Conservation (phyloP, 92 coral and sea anemone species). For the Ricordea florida region DNA sequence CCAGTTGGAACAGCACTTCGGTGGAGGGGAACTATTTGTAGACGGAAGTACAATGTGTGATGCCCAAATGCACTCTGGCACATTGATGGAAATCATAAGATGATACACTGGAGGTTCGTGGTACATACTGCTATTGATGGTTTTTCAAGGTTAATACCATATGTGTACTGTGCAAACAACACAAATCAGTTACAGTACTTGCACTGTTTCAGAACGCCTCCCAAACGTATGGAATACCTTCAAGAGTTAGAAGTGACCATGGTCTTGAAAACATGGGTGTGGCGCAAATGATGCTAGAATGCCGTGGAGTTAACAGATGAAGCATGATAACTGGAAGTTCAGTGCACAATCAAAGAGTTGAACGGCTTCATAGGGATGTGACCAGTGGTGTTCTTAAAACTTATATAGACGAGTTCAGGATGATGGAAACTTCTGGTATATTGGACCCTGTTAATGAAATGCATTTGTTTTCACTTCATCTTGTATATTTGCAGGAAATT, state of each 20-base stretch:
- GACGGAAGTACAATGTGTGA: slow-evolving; percentile 31
- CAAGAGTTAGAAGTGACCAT: slow-evolving; percentile 39
- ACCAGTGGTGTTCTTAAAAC: slow-evolving; percentile 10
- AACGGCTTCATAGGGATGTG: too few relatives aligned
- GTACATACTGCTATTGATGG: slow-evolving; percentile 40
- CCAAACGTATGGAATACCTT: slow-evolving; percentile 38
- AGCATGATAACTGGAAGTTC: too few relatives aligned
- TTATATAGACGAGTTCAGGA: neutral
- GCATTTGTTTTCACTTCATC: slow-evolving; percentile 39
- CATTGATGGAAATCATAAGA: slow-evolving; percentile 48
- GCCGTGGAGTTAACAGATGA: slow-evolving; percentile 23
- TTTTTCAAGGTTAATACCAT: slow-evolving; percentile 35
- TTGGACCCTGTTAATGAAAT: slow-evolving; percentile 30
- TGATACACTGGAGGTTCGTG: slow-evolving; percentile 28
- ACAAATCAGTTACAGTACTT: slow-evolving; percentile 27
- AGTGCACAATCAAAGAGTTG: too few relatives aligned
- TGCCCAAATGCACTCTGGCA: slow-evolving; percentile 32
- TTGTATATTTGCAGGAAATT: slow-evolving; percentile 1
- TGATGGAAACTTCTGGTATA: neutral
- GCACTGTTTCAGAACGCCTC: slow-evolving; percentile 26
- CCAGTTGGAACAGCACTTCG: slow-evolving; percentile 39
- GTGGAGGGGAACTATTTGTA: slow-evolving; percentile 34
- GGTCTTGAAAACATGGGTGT: slow-evolving; percentile 31
- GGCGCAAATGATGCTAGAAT: slow-evolving; percentile 33
- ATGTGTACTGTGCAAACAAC: slow-evolving; percentile 39